phyloP scores from a whole-genome alignment of 2,113 vertebrate genomes.

The Macroglossus sobrinus region DNA sequence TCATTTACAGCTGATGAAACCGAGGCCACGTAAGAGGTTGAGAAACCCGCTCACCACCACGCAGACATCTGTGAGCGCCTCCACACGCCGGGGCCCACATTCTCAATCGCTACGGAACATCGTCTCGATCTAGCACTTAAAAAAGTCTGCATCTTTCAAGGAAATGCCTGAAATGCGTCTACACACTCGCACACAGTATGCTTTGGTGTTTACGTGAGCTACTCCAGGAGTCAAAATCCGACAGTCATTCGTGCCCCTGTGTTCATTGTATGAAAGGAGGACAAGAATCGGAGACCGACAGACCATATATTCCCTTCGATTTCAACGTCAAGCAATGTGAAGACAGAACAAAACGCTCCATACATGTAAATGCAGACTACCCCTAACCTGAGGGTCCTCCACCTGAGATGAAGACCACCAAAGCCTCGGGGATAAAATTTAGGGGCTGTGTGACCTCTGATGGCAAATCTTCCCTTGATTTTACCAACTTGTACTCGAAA shows the following conservation, averaged over 20 bases:
- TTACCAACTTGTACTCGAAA: neutral
- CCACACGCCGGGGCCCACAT: neutral
- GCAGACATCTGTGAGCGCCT: too few relatives aligned
- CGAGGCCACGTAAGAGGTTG: neutral
- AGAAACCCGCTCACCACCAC: neutral
- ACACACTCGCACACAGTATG: neutral
- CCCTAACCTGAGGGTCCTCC: neutral
- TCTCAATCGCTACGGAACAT: neutral
- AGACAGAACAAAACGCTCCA: neutral
- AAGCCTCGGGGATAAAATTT: neutral
- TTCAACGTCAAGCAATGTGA: neutral
- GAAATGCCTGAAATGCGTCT: neutral
- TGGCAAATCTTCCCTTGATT: neutral
- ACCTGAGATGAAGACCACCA: neutral
- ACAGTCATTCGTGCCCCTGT: neutral
- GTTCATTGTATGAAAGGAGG: neutral
- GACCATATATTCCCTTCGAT: neutral
- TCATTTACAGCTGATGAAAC: neutral
- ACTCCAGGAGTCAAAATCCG: neutral
- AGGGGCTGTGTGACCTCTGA: neutral
- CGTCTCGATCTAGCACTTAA: neutral
- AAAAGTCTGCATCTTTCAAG: neutral
- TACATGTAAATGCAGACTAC: fast-evolving
- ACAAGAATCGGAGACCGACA: neutral
- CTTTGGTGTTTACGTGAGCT: neutral